Evolutionary conservation across 2,888 invertebrate species (phyloP).

Genomic region (Troides oblongomaculatus): DNA sequence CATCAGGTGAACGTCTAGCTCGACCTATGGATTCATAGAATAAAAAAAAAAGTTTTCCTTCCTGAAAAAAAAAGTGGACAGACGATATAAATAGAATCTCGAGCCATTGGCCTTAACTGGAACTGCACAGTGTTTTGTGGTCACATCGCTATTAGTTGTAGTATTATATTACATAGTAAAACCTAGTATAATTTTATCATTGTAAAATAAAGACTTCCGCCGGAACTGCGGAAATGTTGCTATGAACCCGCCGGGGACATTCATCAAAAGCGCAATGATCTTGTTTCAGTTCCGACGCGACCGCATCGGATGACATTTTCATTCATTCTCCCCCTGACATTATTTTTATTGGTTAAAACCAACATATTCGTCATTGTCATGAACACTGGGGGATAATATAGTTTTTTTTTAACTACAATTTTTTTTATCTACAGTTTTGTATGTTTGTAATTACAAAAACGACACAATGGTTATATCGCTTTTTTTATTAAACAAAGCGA

Average conservation of each 20-base stretch:
- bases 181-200: background rate
- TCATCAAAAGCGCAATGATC: conserved; percentile 62
- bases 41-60: too few relatives aligned
- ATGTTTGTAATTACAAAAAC: too few relatives aligned
- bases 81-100: too few relatives aligned
- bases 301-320: conserved; percentile 56
- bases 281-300: conserved; percentile 54
- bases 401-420: background rate
- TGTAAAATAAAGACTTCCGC: background rate
- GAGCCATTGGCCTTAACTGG: too few relatives aligned
- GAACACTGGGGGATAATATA: conserved; percentile 8
- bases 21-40: too few relatives aligned
- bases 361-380: conserved; percentile 23
- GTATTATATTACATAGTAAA: too few relatives aligned
- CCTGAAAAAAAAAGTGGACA: too few relatives aligned
- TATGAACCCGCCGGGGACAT: conserved; percentile 51
- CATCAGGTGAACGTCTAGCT: too few relatives aligned
- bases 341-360: conserved; percentile 31
- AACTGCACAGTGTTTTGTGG: too few relatives aligned
- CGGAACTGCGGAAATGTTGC: conserved; percentile 42
- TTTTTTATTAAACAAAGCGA: too few relatives aligned
- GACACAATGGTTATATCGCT: too few relatives aligned
- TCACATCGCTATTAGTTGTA: too few relatives aligned
- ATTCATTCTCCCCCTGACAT: conserved; percentile 42
- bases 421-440: background rate